Conservation (phyloP, 1,140 invertebrate genomes). For the Brachionus paranguensis region DNA sequence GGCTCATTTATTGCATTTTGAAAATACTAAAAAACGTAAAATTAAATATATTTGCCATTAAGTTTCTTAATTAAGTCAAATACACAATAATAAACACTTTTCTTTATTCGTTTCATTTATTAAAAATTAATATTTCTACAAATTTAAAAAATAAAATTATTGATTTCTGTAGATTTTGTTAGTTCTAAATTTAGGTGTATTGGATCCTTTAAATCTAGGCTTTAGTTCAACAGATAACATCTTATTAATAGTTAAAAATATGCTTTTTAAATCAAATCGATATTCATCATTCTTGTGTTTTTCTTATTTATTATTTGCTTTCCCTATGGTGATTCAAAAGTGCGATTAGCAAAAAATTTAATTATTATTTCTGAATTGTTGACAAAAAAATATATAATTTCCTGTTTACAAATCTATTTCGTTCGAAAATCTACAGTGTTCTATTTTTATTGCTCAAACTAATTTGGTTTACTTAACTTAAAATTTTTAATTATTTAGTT, state of each 20-base stretch:
- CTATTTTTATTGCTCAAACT: background rate
- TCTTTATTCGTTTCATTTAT: background rate
- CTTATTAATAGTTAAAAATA: background rate
- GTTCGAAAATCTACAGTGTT: background rate
- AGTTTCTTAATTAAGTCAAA: background rate
- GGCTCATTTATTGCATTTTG: slow-evolving; percentile 27
- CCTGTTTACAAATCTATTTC: background rate
- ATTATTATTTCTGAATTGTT: background rate
- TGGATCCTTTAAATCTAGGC: background rate
- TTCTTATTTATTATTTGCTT: background rate
- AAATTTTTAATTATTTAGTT: background rate
- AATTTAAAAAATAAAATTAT: background rate
- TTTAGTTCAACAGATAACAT: background rate
- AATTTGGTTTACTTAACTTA: background rate
- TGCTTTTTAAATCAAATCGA: background rate
- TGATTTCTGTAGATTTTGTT: slow-evolving; percentile 7
- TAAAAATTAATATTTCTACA: slow-evolving; percentile 20
- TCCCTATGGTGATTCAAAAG: background rate
- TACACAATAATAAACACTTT: background rate
- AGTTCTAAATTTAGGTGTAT: background rate
- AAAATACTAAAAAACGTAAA: background rate
- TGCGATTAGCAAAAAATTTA: background rate
- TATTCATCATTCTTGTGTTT: background rate
- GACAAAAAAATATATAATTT: background rate
- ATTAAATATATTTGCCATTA: background rate